Evolutionary conservation across 1,140 invertebrate species (phyloP), one percentile per base, ranked within the genome.

Genomic region (Drosophila sp.): DNA sequence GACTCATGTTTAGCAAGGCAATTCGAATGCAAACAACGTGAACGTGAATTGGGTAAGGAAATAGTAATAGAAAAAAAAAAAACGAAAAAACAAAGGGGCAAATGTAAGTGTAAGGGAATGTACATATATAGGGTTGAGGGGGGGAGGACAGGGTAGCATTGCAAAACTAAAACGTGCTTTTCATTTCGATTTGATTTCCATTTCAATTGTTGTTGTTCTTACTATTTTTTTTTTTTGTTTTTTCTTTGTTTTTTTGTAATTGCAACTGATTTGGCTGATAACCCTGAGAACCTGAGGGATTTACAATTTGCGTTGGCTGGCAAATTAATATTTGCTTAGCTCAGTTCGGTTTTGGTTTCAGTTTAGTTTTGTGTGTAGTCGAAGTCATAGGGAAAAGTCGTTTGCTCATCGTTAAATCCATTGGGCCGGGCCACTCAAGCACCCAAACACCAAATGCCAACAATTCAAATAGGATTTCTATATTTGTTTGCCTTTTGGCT

Each of bases 141-240:
- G 25, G 58, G 33, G 41, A 29, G 72, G 33, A 17, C 17, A 17
- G 66, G 60, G 71, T 27, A 44, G 75, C 72, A 75, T 50, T 68
- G 72, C 72, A 63, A 38, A 60, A 38, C 32, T n/a, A 41, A 66
- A 58, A 76, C 73, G 72, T 76, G 73, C 75, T 75, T 69, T 58
- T 76, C 65, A 76, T 76, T 69, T 76, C 72, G 65, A 76, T 74
- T 74, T 74, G 72, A 73, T 76, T 76, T 68, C 47, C 47, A 76
- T 75, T 74, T 55, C 38, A 5, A 3, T n/a, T 29, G 50, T 41
- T 47, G 30, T 60, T 60, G 32, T 38, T 35, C 6, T 38, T 38
- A 17, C 17, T 17, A 17, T 38, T 11, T 10, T 10, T 10, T 3
- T 4, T 73, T 74, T 40, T 74, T 76, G 72, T 76, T 38, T 38